These are phyloP conservation scores for Umimayanthus kanabou DNA, from an alignment of 92 coral and sea anemone species.

Conservation along the genomic window DNA sequence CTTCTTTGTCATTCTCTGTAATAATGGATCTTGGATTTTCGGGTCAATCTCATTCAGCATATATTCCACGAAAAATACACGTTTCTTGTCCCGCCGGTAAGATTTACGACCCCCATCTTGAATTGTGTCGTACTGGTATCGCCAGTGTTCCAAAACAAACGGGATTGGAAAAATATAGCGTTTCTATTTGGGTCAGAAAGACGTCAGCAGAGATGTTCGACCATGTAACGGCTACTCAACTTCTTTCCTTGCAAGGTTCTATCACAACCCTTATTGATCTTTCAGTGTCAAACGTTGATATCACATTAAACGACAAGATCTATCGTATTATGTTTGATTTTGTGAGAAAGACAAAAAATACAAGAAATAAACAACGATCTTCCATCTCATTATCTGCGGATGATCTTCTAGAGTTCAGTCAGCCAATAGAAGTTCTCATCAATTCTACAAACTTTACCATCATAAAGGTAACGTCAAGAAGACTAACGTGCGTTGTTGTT, in stretches of 20 bases:
- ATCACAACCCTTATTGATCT: neutral
- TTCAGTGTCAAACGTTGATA: neutral
- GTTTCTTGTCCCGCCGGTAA: neutral
- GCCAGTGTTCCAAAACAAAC: neutral
- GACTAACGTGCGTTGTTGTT: slow-evolving; percentile 29
- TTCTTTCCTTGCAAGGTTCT: neutral
- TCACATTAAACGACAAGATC: neutral
- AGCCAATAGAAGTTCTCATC: slow-evolving; percentile 8
- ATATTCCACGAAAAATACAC: no score
- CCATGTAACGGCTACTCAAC: no score
- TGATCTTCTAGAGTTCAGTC: slow-evolving; percentile 15
- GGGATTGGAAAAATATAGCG: neutral
- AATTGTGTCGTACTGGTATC: neutral
- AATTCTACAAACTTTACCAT: slow-evolving; percentile 3
- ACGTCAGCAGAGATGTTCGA: neutral
- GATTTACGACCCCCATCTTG: neutral
- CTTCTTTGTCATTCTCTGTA: neutral
- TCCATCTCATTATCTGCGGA: neutral
- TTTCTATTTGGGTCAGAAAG: neutral
- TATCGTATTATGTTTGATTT: neutral
- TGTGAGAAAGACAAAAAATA: no score
- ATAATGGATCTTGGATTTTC: neutral
- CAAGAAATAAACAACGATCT: neutral
- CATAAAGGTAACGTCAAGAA: slow-evolving; percentile 30
- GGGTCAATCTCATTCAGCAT: neutral